phyloP scores from a whole-genome alignment of 2,888 invertebrate genomes.

The Cheiracanthium punctorium region DNA sequence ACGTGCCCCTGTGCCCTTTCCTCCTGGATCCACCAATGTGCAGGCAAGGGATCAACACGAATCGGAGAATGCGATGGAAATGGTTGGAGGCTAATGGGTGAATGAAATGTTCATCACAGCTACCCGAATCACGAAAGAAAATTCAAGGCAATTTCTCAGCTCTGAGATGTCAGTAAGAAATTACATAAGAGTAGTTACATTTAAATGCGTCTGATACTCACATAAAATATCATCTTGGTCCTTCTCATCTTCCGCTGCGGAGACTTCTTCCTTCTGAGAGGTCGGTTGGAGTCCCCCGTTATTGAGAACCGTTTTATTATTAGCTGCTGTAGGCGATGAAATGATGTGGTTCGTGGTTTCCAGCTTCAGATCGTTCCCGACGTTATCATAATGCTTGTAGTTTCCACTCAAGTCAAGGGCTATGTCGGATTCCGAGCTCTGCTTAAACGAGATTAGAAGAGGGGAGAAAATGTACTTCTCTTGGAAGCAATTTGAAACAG shows the following conservation, averaged over 20 bases:
- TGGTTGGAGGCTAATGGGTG: too few relatives aligned
- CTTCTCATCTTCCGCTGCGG: slow-evolving; percentile 18
- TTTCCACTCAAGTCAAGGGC: slow-evolving; percentile 81
- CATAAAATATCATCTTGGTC: slow-evolving; percentile 64
- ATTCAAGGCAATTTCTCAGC: too few relatives aligned
- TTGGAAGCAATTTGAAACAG: too few relatives aligned
- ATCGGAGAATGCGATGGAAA: too few relatives aligned
- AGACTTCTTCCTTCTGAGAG: slow-evolving; percentile 15
- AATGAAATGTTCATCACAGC: too few relatives aligned
- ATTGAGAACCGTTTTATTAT: slow-evolving; percentile 10
- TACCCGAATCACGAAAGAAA: too few relatives aligned
- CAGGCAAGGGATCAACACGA: too few relatives aligned
- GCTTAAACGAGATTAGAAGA: slow-evolving; percentile 43
- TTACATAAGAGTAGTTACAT: too few relatives aligned
- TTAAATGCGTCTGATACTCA: too few relatives aligned
- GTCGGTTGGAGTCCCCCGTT: not conserved
- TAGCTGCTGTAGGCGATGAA: slow-evolving; percentile 43
- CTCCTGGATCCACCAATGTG: too few relatives aligned
- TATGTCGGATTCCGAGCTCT: slow-evolving; percentile 83
- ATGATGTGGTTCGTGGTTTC: slow-evolving; percentile 50
- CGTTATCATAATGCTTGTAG: slow-evolving; percentile 82
- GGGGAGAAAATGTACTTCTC: not conserved
- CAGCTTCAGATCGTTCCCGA: slow-evolving; percentile 79
- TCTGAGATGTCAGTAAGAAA: too few relatives aligned
- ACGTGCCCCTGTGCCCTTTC: too few relatives aligned